Evolutionary conservation across 2,113 vertebrate genomes (phyloP), one percentile per base, ranked within the genome.

Genomic region (Pseudopipra pipra): DNA sequence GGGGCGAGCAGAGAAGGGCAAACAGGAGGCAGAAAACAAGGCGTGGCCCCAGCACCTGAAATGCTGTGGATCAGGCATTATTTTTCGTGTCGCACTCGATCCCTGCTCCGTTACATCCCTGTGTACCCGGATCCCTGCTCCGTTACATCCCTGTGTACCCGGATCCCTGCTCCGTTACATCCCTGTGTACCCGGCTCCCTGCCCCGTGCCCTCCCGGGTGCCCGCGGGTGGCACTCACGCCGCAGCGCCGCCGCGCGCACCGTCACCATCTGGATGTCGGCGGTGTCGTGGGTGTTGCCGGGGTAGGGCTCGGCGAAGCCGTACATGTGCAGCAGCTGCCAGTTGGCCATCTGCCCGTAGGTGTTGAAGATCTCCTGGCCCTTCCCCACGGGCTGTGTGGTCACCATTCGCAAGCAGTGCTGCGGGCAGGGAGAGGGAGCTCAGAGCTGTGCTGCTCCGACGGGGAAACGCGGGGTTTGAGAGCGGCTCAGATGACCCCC

Each of bases 291-390:
- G 56, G 63, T 97, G 97, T 99, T 99, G 96, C 97, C 91, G 0
- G 98, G 98, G 93, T 99, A 98, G 0, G 98, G 98, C 95, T 99
- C 98, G 0, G 98, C 97, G 30, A 99, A 99, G 71, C 99, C 99
- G 0, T 99, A 99, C 99, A 99, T 99, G 61, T 99, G 99, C 39
- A 99, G 98, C 72, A 99, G 98, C 91, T 99, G 99, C 99, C 99
- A 99, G 96, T 99, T 99, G 78, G 99, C 99, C 98, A 99, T 98
- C 91, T 99, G 98, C 23, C 99, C 99, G 0, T 99, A 99, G 0
- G 99, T 99, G 97, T 99, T 99, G 90, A 99, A 99, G 43, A 99
- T 97, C 97, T 99, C 99, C 56, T 99, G 97, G 5, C 98, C 99
- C 93, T 98, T 97, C 44, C 12, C 23, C 47, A 99, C 93, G 3